A percentile compares a stretch with the other conserved stretches of the same genome.
These are phyloP conservation scores for Polymixis flavicincta DNA, from an alignment of 2,888 invertebrate species.

Conservation along the genomic window DNA sequence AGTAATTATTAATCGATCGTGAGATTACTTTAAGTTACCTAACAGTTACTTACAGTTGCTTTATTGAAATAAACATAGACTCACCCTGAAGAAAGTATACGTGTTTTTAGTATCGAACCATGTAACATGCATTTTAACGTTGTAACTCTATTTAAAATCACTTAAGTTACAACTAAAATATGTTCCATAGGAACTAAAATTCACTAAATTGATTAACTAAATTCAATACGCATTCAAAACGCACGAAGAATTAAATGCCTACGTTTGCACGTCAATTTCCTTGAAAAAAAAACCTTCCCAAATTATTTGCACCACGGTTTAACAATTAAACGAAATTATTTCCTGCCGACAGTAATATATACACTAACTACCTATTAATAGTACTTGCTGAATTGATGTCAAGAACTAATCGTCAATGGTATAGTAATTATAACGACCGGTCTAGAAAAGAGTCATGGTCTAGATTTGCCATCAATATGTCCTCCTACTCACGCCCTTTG, in stretches of 20 bases:
- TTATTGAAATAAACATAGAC: not conserved
- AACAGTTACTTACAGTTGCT: not conserved
- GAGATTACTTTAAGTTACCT: not conserved
- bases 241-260: slow-evolving; percentile 12
- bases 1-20: not conserved
- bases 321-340: slow-evolving; percentile 53
- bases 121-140: not conserved
- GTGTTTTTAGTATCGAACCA: not conserved
- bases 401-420: slow-evolving; percentile 56
- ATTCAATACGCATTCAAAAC: slow-evolving; percentile 14
- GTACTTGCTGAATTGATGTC: slow-evolving; percentile 54
- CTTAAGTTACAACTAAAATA: not conserved
- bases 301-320: slow-evolving; percentile 17
- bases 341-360: slow-evolving; percentile 34
- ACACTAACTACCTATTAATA: slow-evolving; percentile 1
- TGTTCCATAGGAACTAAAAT: not conserved
- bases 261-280: slow-evolving; percentile 20
- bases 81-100: not conserved
- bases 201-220: not conserved
- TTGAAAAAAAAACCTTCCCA: slow-evolving; percentile 36
- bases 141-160: not conserved
- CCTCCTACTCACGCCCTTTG: slow-evolving; percentile 43
- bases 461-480: slow-evolving; percentile 46
- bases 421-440: slow-evolving; percentile 47
- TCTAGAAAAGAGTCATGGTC: slow-evolving; percentile 42